These are phyloP conservation scores for Nudaria mundana DNA, from an alignment of 2,888 invertebrate species.

Conservation along the genomic window DNA sequence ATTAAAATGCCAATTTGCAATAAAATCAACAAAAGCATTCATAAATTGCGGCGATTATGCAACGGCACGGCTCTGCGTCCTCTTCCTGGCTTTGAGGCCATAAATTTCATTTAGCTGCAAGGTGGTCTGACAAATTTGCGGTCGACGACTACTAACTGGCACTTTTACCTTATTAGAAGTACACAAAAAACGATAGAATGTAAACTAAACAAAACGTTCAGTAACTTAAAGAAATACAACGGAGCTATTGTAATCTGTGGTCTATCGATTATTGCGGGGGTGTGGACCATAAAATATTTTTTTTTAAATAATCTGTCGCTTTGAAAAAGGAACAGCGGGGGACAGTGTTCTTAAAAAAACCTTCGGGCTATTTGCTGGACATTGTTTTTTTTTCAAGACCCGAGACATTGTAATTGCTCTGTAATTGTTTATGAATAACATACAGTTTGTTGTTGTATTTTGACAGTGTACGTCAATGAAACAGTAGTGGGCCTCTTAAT, in stretches of 20 bases:
- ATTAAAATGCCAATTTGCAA: conserved; percentile 49
- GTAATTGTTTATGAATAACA: conserved; percentile 61
- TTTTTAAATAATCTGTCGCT: conserved; percentile 33
- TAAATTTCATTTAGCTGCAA: conserved; percentile 77
- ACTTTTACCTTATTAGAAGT: conserved; percentile 48
- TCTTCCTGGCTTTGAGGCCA: conserved; percentile 71
- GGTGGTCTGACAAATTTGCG: conserved; percentile 81
- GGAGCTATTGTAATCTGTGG: conserved; percentile 36
- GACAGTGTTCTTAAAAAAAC: conserved; percentile 24
- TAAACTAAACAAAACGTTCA: conserved; percentile 23
- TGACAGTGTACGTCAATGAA: conserved; percentile 45
- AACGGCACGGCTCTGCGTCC: conserved; percentile 72
- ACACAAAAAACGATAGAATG: conserved; percentile 33
- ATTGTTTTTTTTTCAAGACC: conserved; percentile 30
- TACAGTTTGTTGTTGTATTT: conserved; percentile 52
- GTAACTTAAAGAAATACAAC: conserved; percentile 20
- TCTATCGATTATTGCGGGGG: conserved; percentile 31
- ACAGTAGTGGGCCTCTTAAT: conserved; percentile 35
- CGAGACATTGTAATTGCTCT: conserved; percentile 50
- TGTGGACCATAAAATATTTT: conserved; percentile 27
- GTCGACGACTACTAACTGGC: conserved; percentile 56
- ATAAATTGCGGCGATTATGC: conserved; percentile 78
- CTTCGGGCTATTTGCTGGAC: conserved; percentile 31
- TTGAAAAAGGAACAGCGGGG: conserved; percentile 28
- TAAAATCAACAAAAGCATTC: conserved; percentile 65